Base-by-base conservation (phyloP, 2,888 invertebrate genomes). In the Octonoba sinensis region DNA sequence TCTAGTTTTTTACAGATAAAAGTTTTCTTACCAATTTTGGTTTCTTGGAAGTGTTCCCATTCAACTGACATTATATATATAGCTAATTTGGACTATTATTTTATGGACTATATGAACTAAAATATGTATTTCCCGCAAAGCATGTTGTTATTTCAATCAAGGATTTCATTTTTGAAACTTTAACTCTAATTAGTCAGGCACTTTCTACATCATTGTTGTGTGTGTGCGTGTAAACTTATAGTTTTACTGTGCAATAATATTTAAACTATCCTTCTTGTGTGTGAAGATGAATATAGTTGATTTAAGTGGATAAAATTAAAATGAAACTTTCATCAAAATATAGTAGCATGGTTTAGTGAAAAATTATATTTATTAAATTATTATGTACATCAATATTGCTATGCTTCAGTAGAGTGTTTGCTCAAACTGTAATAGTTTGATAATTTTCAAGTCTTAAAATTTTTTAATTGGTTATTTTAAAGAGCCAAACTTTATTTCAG, bases 401-500 rank as follows among this genome's bases (percentile, higher is more conserved):
- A n/a, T n/a, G n/a, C n/a, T n/a, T n/a, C n/a, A n/a, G 36, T 36
- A 8, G 8, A 8, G 6, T 36, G 36, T 3, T 36, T 36, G 8
- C 11, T 36, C 36, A 36, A 36, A 4, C 8, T 36, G 8, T 6
- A 36, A 36, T 1, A 8, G 11, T 36, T 36, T 8, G 6, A 4
- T 36, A 36, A 36, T 36, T 27, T 36, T 36, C 36, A 36, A n/a
- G 8, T 4, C 1, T 36, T 8, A 6, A 11, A 36, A 36, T 36
- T 36, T 8, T 36, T 4, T 3, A 36, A 36, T 6, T 1, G 11
- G 11, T 11, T 36, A 6, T 27, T 36, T 16, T 54, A 54, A 54
- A 54, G 3, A 36, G 8, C 3, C 2, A 36, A 36, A 36, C 12
- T 74, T 24, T 69, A 59, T 87, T 87, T 57, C 87, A 93, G 93